Base-by-base conservation (phyloP, 2,797 vertebrate genomes). In the Telmatherina bonti region DNA sequence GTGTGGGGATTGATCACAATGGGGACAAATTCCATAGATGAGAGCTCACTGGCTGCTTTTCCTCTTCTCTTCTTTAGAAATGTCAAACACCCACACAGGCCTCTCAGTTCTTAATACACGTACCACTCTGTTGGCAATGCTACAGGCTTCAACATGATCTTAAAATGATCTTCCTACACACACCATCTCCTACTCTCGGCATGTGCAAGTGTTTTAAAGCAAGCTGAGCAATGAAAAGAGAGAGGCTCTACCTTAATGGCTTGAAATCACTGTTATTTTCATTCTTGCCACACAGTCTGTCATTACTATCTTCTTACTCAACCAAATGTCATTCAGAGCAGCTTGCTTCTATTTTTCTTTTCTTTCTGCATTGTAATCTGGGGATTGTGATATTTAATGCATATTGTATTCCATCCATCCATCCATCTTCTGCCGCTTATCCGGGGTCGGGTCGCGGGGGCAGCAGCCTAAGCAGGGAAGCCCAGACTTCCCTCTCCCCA, bases 91-190 rank as follows among this genome's bases (percentile, higher is more conserved):
- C 81, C 81, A 86, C 86, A 67, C 61, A 58, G 67, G 54, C 62
- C 60, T 80, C 60, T 65, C 54, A 31, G 57, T 71, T 30, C 61
- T 59, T 56, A 27, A 41, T 72, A 63, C 74, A 73, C 47, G 67
- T 51, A 59, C 54, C 55, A 49, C 64, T 65, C 13, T 66, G 62
- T 69, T 73, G 64, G 68, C 70, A 67, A 27, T 71, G 74, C 73
- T 58, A 66, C 30, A 4, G 63, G 70, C 72, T 62, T 55, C 59
- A 80, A 78, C 81, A 81, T 74, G 24, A 80, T 81, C 78, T 86
- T 70, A 52, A 75, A 88, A 77, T 85, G 31, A 76, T 72, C 82
- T 78, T 87, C 84, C 86, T 83, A 90, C 88, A 80, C 82, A 78
- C 71, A 53, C 30, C 0, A 33, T 76, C 72, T 82, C 76, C 47